Percentiles rank a stretch among this genome's conserved stretches.
phyloP scores from a whole-genome alignment of 2,797 vertebrate species.

The Spea hammondii region DNA sequence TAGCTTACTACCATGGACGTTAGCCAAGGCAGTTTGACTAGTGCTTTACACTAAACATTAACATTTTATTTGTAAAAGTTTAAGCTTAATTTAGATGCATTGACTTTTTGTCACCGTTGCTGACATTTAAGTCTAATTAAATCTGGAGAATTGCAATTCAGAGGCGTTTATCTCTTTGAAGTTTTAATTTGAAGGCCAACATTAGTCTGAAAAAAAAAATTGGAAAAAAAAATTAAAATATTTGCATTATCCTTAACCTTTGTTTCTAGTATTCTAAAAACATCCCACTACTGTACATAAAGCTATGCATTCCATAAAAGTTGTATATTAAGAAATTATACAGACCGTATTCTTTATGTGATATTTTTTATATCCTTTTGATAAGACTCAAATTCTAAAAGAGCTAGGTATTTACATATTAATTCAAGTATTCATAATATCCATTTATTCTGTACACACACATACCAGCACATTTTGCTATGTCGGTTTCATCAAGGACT shows the following conservation, averaged over 20 bases:
- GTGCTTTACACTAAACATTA: slow-evolving; percentile 65
- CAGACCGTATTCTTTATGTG: no score
- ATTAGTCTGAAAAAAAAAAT: slow-evolving; percentile 66
- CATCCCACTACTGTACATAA: neutral
- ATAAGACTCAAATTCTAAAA: neutral
- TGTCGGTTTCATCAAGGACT: no score
- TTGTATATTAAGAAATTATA: neutral
- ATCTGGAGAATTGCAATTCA: slow-evolving; percentile 63
- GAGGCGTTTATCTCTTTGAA: slow-evolving; percentile 64
- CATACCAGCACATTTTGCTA: no score
- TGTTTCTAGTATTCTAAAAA: slow-evolving; percentile 50
- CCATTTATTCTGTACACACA: no score
- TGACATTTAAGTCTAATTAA: slow-evolving; percentile 70
- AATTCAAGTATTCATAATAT: no score
- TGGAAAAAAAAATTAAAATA: slow-evolving; percentile 56
- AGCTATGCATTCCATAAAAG: neutral
- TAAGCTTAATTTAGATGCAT: slow-evolving; percentile 66
- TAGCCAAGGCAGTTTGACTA: slow-evolving; percentile 62
- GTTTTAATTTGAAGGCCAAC: slow-evolving; percentile 67
- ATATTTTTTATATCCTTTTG: neutral
- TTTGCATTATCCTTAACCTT: slow-evolving; percentile 41
- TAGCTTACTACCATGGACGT: slow-evolving; percentile 62
- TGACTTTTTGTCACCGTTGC: slow-evolving; percentile 59
- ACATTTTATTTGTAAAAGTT: slow-evolving; percentile 67
- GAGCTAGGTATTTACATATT: no score